phyloP scores from a whole-genome alignment of 37 sponge, comb jelly and placozoan species.

The Cladorhizidae sp. region DNA sequence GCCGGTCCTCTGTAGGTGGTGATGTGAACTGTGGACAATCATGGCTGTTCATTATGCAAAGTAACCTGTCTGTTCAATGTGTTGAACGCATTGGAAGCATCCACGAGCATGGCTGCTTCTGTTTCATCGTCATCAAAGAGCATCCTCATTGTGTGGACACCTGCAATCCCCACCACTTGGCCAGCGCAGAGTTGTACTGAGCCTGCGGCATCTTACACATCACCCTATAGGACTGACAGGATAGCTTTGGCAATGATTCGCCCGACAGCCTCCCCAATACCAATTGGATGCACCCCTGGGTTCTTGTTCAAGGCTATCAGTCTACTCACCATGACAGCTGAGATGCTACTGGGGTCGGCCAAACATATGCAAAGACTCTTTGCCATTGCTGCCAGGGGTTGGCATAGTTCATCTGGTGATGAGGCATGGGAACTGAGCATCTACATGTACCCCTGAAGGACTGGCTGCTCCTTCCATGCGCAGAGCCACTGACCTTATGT shows the following conservation, averaged over 20 bases:
- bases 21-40: conserved; percentile 21
- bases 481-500: too few species aligned
- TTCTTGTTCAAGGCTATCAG: too few species aligned
- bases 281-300: too few species aligned
- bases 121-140: too few species aligned
- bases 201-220: conserved; percentile 32
- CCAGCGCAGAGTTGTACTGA: conserved; percentile 38
- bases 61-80: conserved; percentile 20
- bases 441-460: too few species aligned
- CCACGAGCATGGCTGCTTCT: conserved; percentile 35
- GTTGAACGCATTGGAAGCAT: conserved; percentile 10
- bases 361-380: conserved; percentile 10
- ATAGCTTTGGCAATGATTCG: too few species aligned
- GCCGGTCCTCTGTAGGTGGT: conserved; percentile 33
- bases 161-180: conserved; percentile 25
- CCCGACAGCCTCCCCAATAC: too few species aligned
- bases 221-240: neutral
- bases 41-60: conserved; percentile 23
- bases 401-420: conserved; percentile 16
- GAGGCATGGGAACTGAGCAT: conserved; percentile 17
- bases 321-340: conserved; percentile 33
- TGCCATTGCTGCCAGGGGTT: conserved; percentile 10
- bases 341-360: conserved; percentile 25
- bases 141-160: too few species aligned
- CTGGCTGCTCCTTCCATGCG: too few species aligned